Evolutionary conservation across 2,113 vertebrate genomes (phyloP).

Genomic region (Upupa epops): DNA sequence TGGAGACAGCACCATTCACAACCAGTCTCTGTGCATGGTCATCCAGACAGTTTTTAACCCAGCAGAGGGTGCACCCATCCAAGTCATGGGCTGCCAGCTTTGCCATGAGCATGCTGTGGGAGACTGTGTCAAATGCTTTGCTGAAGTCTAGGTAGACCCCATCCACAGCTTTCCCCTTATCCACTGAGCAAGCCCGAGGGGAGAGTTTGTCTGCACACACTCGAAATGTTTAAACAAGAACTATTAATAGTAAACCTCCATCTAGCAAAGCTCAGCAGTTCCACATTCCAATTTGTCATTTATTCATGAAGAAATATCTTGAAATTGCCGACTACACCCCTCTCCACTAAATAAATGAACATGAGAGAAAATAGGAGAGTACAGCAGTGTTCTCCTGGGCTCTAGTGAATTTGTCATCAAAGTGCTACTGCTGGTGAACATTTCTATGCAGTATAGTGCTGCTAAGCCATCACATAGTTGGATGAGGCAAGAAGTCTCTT

Average conservation of each 20-base stretch:
- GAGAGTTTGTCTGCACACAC: neutral
- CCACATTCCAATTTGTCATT: neutral
- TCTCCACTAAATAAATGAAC: neutral
- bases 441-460: neutral
- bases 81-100: no score
- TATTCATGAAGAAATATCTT: neutral
- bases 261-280: neutral
- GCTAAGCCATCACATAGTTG: neutral
- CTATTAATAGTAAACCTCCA: neutral
- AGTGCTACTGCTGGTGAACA: neutral
- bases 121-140: no score
- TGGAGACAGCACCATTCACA: no score
- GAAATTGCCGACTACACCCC: neutral
- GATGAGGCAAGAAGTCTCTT: neutral
- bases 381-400: neutral
- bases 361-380: neutral
- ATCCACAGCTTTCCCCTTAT: no score
- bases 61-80: no score
- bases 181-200: no score
- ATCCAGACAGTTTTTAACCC: no score
- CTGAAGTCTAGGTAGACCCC: no score
- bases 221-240: neutral
- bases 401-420: neutral
- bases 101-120: no score
- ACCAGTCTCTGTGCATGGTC: no score